phyloP scores from a whole-genome alignment of 2,888 invertebrate genomes.

The Encarsia formosa region DNA sequence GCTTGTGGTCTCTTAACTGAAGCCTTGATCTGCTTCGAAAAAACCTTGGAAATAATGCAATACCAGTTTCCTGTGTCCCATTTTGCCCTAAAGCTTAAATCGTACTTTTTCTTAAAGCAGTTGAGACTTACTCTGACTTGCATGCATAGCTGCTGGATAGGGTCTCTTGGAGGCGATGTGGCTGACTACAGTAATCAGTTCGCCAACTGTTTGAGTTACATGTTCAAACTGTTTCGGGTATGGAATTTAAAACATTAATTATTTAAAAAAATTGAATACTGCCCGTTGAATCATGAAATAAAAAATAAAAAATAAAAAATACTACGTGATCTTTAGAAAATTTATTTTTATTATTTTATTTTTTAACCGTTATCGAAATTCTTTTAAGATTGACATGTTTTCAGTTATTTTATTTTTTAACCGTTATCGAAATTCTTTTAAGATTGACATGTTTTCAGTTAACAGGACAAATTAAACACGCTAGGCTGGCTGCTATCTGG shows the following conservation, averaged over 20 bases:
- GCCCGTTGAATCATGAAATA: too few species aligned
- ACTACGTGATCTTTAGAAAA: too few species aligned
- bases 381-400: too few species aligned
- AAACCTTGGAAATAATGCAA: slow-evolving; percentile 49
- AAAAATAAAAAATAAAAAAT: too few species aligned
- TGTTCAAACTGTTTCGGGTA: slow-evolving; percentile 51
- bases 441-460: too few species aligned
- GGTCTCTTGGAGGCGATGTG: slow-evolving; percentile 40
- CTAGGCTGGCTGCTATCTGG: slow-evolving; percentile 59
- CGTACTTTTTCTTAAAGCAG: slow-evolving; percentile 37
- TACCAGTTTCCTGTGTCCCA: slow-evolving; percentile 47
- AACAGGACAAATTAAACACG: slow-evolving; percentile 49
- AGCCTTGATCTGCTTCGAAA: slow-evolving; percentile 44
- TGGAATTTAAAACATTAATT: too few species aligned
- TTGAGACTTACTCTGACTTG: slow-evolving; percentile 44
- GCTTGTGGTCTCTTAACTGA: slow-evolving; percentile 49
- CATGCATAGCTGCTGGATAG: slow-evolving; percentile 35
- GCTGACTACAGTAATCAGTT: slow-evolving; percentile 52
- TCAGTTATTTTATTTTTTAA: too few species aligned
- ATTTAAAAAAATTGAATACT: too few species aligned
- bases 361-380: too few species aligned
- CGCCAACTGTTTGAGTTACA: slow-evolving; percentile 49
- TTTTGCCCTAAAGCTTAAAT: slow-evolving; percentile 36
- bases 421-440: too few species aligned
- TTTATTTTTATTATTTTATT: too few species aligned